These are phyloP conservation scores for Typhlichthys subterraneus DNA, from an alignment of 2,797 vertebrate species.

Conservation along the genomic window DNA sequence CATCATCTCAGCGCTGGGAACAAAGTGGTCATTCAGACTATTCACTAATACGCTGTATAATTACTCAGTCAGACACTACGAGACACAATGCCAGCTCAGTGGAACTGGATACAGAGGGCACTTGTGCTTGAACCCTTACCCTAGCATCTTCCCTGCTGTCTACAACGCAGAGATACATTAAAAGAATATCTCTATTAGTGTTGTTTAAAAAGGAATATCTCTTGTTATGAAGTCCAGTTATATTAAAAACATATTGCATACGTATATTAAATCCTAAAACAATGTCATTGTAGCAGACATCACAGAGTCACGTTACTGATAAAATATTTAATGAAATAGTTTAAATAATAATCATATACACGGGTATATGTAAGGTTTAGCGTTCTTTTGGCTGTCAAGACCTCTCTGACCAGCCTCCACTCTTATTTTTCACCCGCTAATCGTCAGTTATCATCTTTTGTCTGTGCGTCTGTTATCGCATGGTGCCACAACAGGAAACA, in stretches of 20 bases:
- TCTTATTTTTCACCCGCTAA: slow-evolving; percentile 50
- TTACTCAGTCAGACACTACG: slow-evolving; percentile 86
- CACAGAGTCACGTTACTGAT: neutral
- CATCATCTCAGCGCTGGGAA: slow-evolving; percentile 68
- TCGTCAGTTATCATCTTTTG: slow-evolving; percentile 92
- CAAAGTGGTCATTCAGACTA: slow-evolving; percentile 90
- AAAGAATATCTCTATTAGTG: slow-evolving; percentile 35
- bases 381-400: slow-evolving; percentile 16
- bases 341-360: slow-evolving; percentile 20
- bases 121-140: slow-evolving; percentile 84
- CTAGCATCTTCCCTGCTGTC: slow-evolving; percentile 60
- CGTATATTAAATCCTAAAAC: no score
- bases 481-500: slow-evolving; percentile 89
- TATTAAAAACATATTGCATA: no score
- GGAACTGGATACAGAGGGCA: slow-evolving; percentile 88
- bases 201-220: slow-evolving; percentile 24
- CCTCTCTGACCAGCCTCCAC: slow-evolving; percentile 23
- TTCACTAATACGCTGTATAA: slow-evolving; percentile 87
- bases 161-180: slow-evolving; percentile 57
- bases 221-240: neutral
- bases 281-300: neutral
- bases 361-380: slow-evolving; percentile 3
- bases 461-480: slow-evolving; percentile 89
- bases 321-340: slow-evolving; percentile 5
- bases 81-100: slow-evolving; percentile 94